Evolutionary conservation across 2,797 vertebrate species (phyloP), one percentile per base, ranked within the genome.

Genomic region (Pantherophis vulpinus): DNA sequence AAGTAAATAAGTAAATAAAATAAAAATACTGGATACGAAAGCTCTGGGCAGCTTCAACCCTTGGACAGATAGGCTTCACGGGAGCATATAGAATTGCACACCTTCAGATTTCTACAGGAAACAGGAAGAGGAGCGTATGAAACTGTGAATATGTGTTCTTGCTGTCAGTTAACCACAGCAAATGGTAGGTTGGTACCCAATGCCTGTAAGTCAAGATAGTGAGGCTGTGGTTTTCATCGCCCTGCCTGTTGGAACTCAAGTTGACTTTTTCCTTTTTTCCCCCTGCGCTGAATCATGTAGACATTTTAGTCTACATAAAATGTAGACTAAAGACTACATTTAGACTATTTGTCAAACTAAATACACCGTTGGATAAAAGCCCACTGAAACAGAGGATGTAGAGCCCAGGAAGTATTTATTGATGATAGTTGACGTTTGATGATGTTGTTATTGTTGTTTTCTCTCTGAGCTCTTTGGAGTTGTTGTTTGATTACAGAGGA

Each of bases 81-180:
- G 11, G 1, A 8, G 9, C 2, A 88, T 86, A 37, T 88, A 91
- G 94, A 94, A 89, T 86, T 74, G 66, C 27, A 1, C 25, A 93
- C 54, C 89, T 94, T 92, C 54, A 86, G 91, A 47, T 32, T 94
- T 94, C 91, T 56, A 88, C 0, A 88, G 94, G 94, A 95, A 95
- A 93, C 93, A 92, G 92, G 59, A 18, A 89, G 94, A 51, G 87
- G 92, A 86, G 37, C 42, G 27, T 90, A 93, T 86, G 0, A 11
- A 83, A 83, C 74, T 60, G 5, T 55, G 51, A n/a, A 56, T 0
- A 0, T 13, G 27, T 56, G 94, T 42, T 23, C 70, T 47, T 47
- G 91, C 60, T 87, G 51, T 61, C 93, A 74, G 87, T 0, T 18
- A 97, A 93, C 95, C 96, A 92, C 94, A 88, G 20, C 55, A 58